A percentile compares a stretch with the other conserved stretches of the same genome.
These are phyloP conservation scores for Glossosoma conforme DNA, from an alignment of 1,140 invertebrate genomes.

Conservation along the genomic window DNA sequence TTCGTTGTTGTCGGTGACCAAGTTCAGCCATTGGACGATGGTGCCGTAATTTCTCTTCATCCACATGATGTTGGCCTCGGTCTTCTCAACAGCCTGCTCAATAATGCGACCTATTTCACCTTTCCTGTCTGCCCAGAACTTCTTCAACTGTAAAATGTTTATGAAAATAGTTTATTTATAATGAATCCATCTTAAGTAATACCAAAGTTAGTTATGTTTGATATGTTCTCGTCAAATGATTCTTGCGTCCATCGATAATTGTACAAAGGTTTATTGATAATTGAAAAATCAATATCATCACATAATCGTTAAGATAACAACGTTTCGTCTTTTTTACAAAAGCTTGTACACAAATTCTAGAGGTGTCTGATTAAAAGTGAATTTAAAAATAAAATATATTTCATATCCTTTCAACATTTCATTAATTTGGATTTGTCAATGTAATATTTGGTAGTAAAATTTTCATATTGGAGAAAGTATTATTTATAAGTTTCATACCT, in stretches of 20 bases:
- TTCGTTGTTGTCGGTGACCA: constrained; percentile 36
- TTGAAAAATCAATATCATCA: too few relatives aligned
- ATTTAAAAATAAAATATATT: too few relatives aligned
- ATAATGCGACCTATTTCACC: constrained; percentile 65
- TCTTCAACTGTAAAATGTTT: constrained; percentile 54
- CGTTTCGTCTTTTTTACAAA: too few relatives aligned
- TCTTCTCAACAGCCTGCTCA: constrained; percentile 72
- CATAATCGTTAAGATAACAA: neutral
- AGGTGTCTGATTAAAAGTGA: too few relatives aligned
- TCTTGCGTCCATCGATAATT: too few relatives aligned
- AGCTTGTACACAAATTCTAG: too few relatives aligned
- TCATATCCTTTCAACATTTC: too few relatives aligned
- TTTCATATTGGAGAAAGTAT: neutral
- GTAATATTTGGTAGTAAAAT: too few relatives aligned
- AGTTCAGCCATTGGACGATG: constrained; percentile 67
- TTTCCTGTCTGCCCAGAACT: constrained; percentile 56
- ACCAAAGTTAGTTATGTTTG: neutral
- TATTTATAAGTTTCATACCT: constrained; percentile 50
- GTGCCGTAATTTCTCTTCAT: constrained; percentile 66
- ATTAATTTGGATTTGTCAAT: too few relatives aligned
- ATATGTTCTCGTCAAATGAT: constrained; percentile 3
- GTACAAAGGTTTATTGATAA: too few relatives aligned
- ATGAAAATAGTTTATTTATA: too few relatives aligned
- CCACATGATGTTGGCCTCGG: constrained; percentile 76
- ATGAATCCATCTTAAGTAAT: too few relatives aligned